Evolutionary conservation across 2,797 vertebrate genomes (phyloP).

Genomic region (Falco rusticolus): DNA sequence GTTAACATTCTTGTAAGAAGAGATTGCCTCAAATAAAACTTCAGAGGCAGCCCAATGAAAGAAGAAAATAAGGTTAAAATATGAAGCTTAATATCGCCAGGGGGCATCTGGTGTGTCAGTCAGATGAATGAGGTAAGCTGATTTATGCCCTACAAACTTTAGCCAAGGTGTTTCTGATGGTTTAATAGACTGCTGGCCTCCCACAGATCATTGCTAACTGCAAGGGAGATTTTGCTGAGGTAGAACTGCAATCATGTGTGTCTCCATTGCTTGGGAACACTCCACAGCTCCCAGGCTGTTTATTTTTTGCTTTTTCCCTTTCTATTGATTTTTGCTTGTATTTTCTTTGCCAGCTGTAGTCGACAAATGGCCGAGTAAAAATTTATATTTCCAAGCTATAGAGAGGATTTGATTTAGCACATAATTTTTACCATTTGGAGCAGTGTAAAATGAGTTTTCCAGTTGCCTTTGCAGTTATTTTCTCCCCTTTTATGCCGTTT

Average conservation of each 20-base stretch:
- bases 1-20: constrained; percentile 67
- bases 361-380: neutral
- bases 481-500: constrained; percentile 5
- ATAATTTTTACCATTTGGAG: constrained; percentile 54
- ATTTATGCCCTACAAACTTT: constrained; percentile 65
- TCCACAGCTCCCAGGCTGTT: neutral
- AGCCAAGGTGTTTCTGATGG: constrained; percentile 65
- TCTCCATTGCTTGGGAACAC: neutral
- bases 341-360: constrained; percentile 13
- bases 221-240: constrained; percentile 29
- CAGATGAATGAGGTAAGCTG: constrained; percentile 63
- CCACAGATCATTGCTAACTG: constrained; percentile 30
- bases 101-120: constrained; percentile 69
- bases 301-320: constrained; percentile 39
- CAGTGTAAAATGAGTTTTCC: constrained; percentile 39
- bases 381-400: constrained; percentile 41
- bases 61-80: constrained; percentile 68
- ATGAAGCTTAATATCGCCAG: constrained; percentile 59
- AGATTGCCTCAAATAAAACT: constrained; percentile 71
- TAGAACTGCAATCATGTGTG: neutral
- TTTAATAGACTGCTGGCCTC: constrained; percentile 61
- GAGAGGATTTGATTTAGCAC: constrained; percentile 50
- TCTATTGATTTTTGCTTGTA: constrained; percentile 25
- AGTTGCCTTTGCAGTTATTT: constrained; percentile 48
- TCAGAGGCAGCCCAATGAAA: constrained; percentile 66